Conservation (phyloP, 1,140 invertebrate species). For the Drosophila saltans region DNA sequence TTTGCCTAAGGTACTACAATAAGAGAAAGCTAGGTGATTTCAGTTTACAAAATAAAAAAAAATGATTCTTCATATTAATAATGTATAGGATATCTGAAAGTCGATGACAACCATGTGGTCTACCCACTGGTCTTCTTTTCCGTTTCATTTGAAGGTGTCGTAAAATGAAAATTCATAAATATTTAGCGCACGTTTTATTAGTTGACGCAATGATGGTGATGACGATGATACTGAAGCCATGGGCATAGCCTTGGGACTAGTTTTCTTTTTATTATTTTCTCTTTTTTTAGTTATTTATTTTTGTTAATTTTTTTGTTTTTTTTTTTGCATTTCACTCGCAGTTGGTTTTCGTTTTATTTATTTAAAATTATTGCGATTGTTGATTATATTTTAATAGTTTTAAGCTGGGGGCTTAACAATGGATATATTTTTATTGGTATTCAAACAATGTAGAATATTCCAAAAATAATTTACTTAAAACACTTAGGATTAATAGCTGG, state of each 20-base stretch:
- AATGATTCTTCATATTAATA: no score
- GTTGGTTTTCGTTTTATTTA: not conserved
- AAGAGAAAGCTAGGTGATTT: no score
- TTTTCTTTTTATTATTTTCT: slow-evolving; percentile 12
- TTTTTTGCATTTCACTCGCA: slow-evolving; percentile 29
- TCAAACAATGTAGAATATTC: not conserved
- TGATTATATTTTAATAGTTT: slow-evolving; percentile 14
- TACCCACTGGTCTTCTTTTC: not conserved
- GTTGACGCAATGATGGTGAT: slow-evolving; percentile 42
- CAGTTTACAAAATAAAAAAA: no score
- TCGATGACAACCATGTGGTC: not conserved
- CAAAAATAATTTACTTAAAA: not conserved
- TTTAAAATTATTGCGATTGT: slow-evolving; percentile 8
- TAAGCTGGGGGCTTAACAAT: not conserved
- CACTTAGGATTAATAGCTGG: not conserved
- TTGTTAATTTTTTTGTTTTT: slow-evolving; percentile 24
- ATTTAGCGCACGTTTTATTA: slow-evolving; percentile 78
- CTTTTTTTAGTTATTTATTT: slow-evolving; percentile 25
- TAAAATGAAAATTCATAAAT: slow-evolving; percentile 79
- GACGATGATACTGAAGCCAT: slow-evolving; percentile 23
- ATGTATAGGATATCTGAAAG: not conserved
- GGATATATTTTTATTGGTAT: not conserved
- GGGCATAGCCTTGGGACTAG: slow-evolving; percentile 40
- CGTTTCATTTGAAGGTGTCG: slow-evolving; percentile 62
- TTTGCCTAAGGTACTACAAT: no score